Conservation (phyloP, 2,888 invertebrate species). For the Dioctria rufipes region DNA sequence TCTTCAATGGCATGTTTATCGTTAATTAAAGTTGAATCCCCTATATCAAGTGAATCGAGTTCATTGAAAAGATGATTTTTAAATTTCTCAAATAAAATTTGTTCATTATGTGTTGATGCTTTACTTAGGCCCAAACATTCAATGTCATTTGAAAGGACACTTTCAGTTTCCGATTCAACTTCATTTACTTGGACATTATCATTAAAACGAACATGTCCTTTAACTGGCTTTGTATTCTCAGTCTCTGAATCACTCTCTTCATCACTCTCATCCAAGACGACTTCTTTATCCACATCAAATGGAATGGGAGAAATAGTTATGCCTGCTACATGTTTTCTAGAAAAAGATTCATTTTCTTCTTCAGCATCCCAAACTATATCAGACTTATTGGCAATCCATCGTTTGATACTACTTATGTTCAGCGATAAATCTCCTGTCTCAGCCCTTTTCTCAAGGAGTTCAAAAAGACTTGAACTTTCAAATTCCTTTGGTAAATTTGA, state of each 20-base stretch:
- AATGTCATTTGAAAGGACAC: conserved; percentile 39
- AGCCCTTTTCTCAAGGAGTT: conserved; percentile 83
- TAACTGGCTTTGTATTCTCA: conserved; percentile 15
- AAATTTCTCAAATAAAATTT: conserved; percentile 63
- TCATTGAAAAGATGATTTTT: conserved; percentile 67
- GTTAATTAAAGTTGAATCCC: conserved; percentile 9
- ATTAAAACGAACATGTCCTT: conserved; percentile 57
- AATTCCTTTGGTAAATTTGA: conserved; percentile 60
- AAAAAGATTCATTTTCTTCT: conserved; percentile 25
- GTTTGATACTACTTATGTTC: conserved; percentile 77
- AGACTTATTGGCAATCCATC: conserved; percentile 63
- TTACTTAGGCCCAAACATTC: conserved; percentile 21
- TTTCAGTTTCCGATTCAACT: conserved; percentile 51
- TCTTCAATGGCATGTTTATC: conserved; percentile 31
- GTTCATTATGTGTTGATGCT: conserved; percentile 61
- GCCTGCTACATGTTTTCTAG: background rate
- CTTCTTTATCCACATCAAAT: conserved; percentile 56
- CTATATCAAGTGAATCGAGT: background rate
- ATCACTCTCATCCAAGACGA: conserved; percentile 54
- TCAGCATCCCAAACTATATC: background rate
- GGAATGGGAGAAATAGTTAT: conserved; percentile 57
- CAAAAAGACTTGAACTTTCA: conserved; percentile 83
- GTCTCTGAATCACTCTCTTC: conserved; percentile 38
- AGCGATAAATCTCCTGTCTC: conserved; percentile 81
- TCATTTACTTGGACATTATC: conserved; percentile 55